Evolutionary conservation across 1,140 invertebrate species (phyloP).

Genomic region (Drosophila sp.): DNA sequence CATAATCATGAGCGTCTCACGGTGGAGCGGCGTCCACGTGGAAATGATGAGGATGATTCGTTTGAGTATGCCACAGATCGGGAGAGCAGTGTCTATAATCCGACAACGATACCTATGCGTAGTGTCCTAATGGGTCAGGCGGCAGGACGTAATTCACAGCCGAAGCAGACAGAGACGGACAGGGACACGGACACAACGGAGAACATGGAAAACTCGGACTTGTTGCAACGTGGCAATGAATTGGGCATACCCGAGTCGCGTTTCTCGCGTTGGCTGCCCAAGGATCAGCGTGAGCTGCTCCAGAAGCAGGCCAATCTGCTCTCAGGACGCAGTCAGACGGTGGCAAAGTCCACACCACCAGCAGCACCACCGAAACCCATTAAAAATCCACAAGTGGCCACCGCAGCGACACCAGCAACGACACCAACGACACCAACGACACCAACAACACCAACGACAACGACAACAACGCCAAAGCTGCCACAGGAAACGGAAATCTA

Average conservation of each 20-base stretch:
- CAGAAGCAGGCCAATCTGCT: conserved; percentile 77
- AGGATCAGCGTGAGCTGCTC: conserved; percentile 78
- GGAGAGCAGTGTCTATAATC: conserved; percentile 80
- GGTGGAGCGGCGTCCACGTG: conserved; percentile 55
- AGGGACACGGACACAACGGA: too few species aligned
- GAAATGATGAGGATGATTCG: conserved; percentile 72
- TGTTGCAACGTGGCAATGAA: conserved; percentile 75
- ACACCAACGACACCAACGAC: conserved; percentile 24
- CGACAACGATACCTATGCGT: conserved; percentile 72
- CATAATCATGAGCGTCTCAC: conserved; percentile 58
- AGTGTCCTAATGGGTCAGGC: conserved; percentile 67
- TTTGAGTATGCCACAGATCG: conserved; percentile 82
- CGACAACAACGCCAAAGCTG: conserved; percentile 49
- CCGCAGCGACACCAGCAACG: conserved; percentile 17
- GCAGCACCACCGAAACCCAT: conserved; percentile 50
- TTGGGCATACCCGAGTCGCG: conserved; percentile 79
- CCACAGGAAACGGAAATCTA: conserved; percentile 81
- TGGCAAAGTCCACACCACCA: conserved; percentile 23
- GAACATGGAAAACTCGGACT: conserved; percentile 56
- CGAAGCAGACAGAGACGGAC: conserved; percentile 1
- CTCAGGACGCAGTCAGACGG: conserved; percentile 52
- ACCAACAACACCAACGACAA: conserved; percentile 16
- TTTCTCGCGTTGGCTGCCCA: conserved; percentile 78
- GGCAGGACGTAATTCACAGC: conserved; percentile 63
- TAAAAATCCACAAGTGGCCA: conserved; percentile 22